Percentiles rank a stretch among this genome's conserved stretches.
phyloP scores from a whole-genome alignment of 2,797 vertebrate genomes.

The Cyclura pinguis region DNA sequence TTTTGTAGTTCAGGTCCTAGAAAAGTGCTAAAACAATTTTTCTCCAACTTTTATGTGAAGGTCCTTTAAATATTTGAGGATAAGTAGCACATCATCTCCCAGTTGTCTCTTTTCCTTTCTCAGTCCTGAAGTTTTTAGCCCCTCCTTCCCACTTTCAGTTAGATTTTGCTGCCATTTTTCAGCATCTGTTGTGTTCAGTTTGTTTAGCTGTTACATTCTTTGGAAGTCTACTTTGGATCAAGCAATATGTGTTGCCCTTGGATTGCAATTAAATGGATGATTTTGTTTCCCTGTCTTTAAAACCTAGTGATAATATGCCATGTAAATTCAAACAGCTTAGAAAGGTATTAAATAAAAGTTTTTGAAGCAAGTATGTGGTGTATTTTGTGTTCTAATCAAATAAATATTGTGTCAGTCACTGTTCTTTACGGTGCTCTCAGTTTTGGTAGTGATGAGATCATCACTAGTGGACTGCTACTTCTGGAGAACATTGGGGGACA shows the following conservation, averaged over 20 bases:
- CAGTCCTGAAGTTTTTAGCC: neutral
- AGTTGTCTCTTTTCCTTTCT: neutral
- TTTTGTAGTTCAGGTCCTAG: too few relatives aligned
- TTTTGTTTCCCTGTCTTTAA: slow-evolving; percentile 34
- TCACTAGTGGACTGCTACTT: neutral
- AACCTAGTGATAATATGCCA: neutral
- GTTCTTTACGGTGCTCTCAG: slow-evolving; percentile 33
- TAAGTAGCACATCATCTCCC: too few relatives aligned
- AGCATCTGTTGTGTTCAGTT: slow-evolving; percentile 4
- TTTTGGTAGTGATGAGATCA: neutral
- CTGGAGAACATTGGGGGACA: neutral
- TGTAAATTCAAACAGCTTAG: slow-evolving; percentile 19
- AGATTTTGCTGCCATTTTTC: slow-evolving; percentile 43
- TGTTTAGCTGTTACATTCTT: slow-evolving; percentile 59
- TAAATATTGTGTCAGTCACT: neutral
- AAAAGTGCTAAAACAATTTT: too few relatives aligned
- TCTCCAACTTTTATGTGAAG: too few relatives aligned
- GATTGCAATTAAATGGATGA: slow-evolving; percentile 50
- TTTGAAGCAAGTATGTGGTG: slow-evolving; percentile 4
- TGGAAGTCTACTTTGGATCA: slow-evolving; percentile 59
- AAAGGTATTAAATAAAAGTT: slow-evolving; percentile 33
- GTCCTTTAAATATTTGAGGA: too few relatives aligned
- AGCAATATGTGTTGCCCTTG: neutral
- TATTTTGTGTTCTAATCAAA: slow-evolving; percentile 7
- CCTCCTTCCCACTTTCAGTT: neutral